Evolutionary conservation across 2,888 invertebrate genomes (phyloP).

Genomic region (Macaria notata): DNA sequence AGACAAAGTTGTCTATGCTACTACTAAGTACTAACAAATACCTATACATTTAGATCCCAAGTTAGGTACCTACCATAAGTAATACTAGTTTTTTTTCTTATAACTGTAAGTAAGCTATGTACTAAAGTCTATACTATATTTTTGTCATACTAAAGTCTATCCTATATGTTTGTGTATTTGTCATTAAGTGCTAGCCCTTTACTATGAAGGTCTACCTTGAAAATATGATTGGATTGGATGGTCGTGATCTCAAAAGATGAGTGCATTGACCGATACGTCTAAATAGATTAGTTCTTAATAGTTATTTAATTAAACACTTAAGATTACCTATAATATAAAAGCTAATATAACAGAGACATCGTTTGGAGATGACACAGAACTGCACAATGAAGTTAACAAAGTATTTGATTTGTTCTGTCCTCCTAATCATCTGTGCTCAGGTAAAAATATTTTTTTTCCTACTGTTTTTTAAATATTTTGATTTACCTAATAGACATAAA

Average conservation of each 20-base stretch:
- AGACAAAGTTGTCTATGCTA: no score
- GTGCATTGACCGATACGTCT: slow-evolving; percentile 20
- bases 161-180: no score
- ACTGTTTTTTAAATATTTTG: no score
- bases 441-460: slow-evolving; percentile 11
- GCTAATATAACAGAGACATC: slow-evolving; percentile 16
- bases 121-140: no score
- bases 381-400: slow-evolving; percentile 26
- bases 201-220: background rate
- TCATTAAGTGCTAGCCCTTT: no score
- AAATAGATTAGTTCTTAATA: slow-evolving; percentile 24
- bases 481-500: no score
- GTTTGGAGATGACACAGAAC: slow-evolving; percentile 17
- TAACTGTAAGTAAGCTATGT: no score
- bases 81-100: no score
- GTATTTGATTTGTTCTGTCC: slow-evolving; percentile 15
- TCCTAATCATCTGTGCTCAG: slow-evolving; percentile 21
- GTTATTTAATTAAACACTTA: slow-evolving; percentile 29
- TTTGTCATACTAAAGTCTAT: no score
- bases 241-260: slow-evolving; percentile 23
- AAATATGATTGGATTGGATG: slow-evolving; percentile 2
- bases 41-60: no score
- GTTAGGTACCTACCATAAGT: no score
- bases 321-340: slow-evolving; percentile 30
- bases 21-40: no score